Evolutionary conservation across 2,113 vertebrate species (phyloP), one percentile per base, ranked within the genome.

Genomic region (Theristicus caerulescens): DNA sequence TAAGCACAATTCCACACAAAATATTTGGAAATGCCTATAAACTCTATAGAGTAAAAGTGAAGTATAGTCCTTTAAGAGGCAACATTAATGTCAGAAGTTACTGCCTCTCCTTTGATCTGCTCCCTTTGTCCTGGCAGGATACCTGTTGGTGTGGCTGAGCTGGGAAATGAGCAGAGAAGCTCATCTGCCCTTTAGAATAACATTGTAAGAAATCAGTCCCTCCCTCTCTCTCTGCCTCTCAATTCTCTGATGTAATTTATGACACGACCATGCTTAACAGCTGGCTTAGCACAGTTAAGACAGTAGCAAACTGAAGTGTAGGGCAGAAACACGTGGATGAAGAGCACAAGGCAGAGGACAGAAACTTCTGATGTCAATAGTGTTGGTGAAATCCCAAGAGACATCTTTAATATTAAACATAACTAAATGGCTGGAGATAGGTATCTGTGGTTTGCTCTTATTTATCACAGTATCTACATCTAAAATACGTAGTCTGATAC

Each of bases 41-140:
- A 71, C 19, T 6, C 1, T 34, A 0, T 10, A n/a, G 74, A 66
- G 10, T 42, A 16, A 32, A 76, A 69, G 16, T 40, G 36, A 78
- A 9, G 9, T 54, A 7, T 52, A 74, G 46, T 54, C 10, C 46
- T 47, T 3, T 11, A 55, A 69, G 38, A 58, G 38, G 27, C 46
- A 54, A 9, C 78, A 70, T n/a, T 49, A 16, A 44, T 29, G 8
- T 54, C 36, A 47, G 42, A 57, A 69, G 27, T 90, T 36, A 21
- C 36, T 58, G 51, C 51, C 14, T 52, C 19, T 80, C 7, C n/a
- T 82, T 57, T 55, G 20, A 17, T 76, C 26, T 57, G 5, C 14
- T 71, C 9, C 19, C 20, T 62, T 44, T 52, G 54, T 32, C 0
- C 1, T 55, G 42, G 36, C 7, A n/a, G 34, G 0, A 0, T 61